A percentile compares a stretch with the other conserved stretches of the same genome.
Conservation (phyloP, 2,113 vertebrate genomes). For the Dasyornis broadbenti region DNA sequence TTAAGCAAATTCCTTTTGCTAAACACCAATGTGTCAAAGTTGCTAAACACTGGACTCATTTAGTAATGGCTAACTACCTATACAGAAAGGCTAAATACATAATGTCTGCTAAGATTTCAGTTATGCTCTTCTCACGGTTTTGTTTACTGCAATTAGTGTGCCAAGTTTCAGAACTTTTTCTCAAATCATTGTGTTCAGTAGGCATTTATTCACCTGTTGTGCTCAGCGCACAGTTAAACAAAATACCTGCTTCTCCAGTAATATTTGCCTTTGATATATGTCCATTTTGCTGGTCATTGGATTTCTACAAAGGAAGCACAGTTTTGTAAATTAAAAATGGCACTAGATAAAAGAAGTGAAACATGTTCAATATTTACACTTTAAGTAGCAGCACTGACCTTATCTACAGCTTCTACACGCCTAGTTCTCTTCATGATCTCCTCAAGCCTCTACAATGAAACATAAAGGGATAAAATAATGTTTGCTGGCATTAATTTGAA, state of each 20-base stretch:
- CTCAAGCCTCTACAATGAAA: slow-evolving; percentile 84
- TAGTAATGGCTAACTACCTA: neutral
- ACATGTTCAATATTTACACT: neutral
- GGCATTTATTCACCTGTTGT: neutral
- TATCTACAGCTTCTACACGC: slow-evolving; percentile 82
- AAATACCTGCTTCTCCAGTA: slow-evolving; percentile 75
- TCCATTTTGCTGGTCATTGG: slow-evolving; percentile 81
- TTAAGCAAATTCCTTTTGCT: neutral
- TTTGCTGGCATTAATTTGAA: neutral
- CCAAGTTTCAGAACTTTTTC: neutral
- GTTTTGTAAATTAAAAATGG: neutral
- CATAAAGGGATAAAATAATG: neutral
- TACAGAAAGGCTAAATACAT: neutral
- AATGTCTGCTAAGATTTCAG: neutral
- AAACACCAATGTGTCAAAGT: neutral
- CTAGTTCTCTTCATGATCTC: slow-evolving; percentile 99
- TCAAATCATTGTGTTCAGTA: neutral
- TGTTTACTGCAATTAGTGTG: neutral
- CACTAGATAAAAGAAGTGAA: neutral
- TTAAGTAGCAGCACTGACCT: slow-evolving; percentile 68
- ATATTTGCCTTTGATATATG: slow-evolving; percentile 72
- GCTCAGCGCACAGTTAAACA: neutral
- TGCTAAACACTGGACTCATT: neutral
- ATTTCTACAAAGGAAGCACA: slow-evolving; percentile 75
- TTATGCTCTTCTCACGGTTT: neutral